Percentiles rank a stretch among this genome's conserved stretches.
These are phyloP conservation scores for Agapostemon virescens DNA, from an alignment of 2,888 invertebrate genomes.

Conservation along the genomic window DNA sequence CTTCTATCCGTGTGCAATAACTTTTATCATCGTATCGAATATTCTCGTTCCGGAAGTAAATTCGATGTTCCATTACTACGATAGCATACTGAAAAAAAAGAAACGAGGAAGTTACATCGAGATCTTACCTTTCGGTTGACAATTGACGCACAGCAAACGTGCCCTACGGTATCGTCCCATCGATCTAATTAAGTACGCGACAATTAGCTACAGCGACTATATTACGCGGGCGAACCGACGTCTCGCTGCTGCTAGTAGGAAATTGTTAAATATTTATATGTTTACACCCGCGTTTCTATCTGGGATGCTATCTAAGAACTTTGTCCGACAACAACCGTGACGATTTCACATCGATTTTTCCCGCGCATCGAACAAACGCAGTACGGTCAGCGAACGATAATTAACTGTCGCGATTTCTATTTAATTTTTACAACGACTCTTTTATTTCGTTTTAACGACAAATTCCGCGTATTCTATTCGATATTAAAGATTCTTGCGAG, in stretches of 20 bases:
- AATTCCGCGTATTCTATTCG: background rate
- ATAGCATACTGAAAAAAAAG: background rate
- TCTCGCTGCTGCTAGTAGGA: background rate
- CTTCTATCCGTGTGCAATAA: too few relatives aligned
- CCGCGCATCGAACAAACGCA: too few relatives aligned
- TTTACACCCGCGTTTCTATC: background rate
- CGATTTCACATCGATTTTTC: background rate
- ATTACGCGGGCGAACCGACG: constrained; percentile 36
- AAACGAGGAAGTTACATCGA: background rate
- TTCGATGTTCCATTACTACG: background rate
- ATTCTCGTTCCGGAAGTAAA: background rate
- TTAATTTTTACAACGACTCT: background rate
- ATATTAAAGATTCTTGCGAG: background rate
- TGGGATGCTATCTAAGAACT: background rate
- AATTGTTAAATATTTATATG: background rate
- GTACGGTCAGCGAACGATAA: background rate
- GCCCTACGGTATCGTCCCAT: constrained; percentile 54
- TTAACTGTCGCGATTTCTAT: background rate
- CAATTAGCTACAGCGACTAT: constrained; percentile 44
- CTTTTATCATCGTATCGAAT: background rate
- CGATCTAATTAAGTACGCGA: constrained; percentile 62
- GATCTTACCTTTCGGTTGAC: constrained; percentile 12
- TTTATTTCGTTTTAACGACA: background rate
- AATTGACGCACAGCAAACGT: constrained; percentile 25
- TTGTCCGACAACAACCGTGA: background rate